Evolutionary conservation across 2,113 vertebrate genomes (phyloP).

Genomic region (Carassius carassius): DNA sequence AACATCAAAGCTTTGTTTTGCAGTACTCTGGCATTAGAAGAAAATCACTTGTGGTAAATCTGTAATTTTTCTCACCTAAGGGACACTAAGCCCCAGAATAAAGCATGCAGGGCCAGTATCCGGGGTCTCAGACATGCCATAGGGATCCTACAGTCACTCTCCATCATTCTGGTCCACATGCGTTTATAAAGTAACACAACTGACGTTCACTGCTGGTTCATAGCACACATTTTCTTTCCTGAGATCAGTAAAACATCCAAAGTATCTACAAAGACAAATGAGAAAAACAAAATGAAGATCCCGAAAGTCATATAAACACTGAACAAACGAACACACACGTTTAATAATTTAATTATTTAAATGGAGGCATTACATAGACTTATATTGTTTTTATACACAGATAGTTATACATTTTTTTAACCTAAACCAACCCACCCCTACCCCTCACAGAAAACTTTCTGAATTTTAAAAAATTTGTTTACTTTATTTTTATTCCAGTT

Average conservation of each 20-base stretch:
- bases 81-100: conserved; percentile 67
- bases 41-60: not conserved
- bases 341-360: no score
- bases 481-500: no score
- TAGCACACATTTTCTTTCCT: not conserved
- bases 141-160: conserved; percentile 66
- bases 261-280: not conserved
- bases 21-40: not conserved
- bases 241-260: not conserved
- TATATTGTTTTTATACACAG: no score
- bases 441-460: no score
- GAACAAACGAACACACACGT: no score
- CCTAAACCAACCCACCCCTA: no score
- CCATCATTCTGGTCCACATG: conserved; percentile 52
- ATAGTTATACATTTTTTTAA: no score
- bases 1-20: not conserved
- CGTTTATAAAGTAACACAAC: not conserved
- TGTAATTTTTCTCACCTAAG: conserved; percentile 54
- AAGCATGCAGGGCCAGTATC: conserved; percentile 58
- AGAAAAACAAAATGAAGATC: not conserved
- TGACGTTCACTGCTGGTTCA: conserved; percentile 8
- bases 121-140: conserved; percentile 60
- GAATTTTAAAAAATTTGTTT: no score
- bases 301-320: not conserved
- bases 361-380: no score